A percentile compares a stretch with the other conserved stretches of the same genome.
Evolutionary conservation across 1,140 invertebrate species (phyloP).

Genomic region (Lamellibrachia luymesi): DNA sequence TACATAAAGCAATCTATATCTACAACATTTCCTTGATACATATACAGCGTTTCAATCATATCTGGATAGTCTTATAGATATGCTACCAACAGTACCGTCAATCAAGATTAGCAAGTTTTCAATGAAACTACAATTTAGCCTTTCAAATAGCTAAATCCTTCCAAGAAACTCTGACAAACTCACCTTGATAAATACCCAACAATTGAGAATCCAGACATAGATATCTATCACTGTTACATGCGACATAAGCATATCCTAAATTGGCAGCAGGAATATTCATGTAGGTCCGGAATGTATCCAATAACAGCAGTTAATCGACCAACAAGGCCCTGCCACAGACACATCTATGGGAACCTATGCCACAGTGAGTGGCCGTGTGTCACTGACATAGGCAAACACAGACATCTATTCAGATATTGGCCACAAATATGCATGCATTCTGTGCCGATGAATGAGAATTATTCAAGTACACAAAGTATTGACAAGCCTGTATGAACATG

Average conservation of each 20-base stretch:
- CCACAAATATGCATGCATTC: slow-evolving; percentile 1
- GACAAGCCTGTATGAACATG: neutral
- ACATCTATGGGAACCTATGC: neutral
- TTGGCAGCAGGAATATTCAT: neutral
- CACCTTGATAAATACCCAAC: neutral
- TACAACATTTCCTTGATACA: neutral
- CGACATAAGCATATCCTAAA: neutral
- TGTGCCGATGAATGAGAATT: neutral
- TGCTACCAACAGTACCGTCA: neutral
- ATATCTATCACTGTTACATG: neutral
- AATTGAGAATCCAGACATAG: neutral
- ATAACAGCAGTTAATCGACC: neutral
- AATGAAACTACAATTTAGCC: neutral
- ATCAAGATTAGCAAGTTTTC: neutral
- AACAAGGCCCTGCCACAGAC: neutral
- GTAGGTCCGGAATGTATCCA: neutral
- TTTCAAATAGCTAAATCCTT: neutral
- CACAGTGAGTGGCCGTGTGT: neutral
- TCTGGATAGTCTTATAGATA: neutral
- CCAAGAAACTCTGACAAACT: neutral
- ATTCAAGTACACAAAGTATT: neutral
- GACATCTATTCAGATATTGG: neutral
- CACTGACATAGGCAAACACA: neutral
- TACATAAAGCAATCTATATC: neutral
- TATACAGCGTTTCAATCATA: neutral